Base-by-base conservation (phyloP, 2,888 invertebrate genomes). In the Panzeria rudis region DNA sequence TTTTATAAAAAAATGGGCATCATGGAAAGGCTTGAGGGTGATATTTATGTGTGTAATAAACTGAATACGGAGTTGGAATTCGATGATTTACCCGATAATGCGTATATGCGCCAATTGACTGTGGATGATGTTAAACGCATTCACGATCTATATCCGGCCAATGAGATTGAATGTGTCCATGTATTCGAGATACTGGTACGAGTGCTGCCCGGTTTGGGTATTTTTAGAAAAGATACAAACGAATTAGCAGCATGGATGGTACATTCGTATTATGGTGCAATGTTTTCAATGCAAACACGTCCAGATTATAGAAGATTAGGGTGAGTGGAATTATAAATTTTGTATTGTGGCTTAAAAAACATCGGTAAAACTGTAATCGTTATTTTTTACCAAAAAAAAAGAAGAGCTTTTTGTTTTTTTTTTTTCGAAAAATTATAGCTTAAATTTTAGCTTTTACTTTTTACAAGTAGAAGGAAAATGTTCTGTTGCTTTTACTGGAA, bases 211-310 rank as follows among this genome's bases (percentile, higher is more conserved):
- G 97, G 97, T 20, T 96, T 96, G 91, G 97, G 97, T 47, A 95
- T 97, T 86, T 97, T 97, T 92, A 95, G 94, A 89, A 88, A 91
- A 89, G 91, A 92, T 87, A 94, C 94, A 76, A 96, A 96, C 68
- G 95, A 95, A 89, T 93, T 97, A 86, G 97, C 97, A 44, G 97
- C 97, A 32, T 97, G 97, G 97, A 97, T 97, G 97, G 96, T 97
- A 64, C 97, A 97, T 92, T 97, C 97, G 23, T 97, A 97, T 93
- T 97, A 97, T 92, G 97, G 97, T 29, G 97, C 97, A 86, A 97
- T 97, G 97, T 97, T 97, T 93, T 97, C 97, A 69, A 97, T 97
- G 97, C 97, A 97, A 93, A 97, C 97, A 79, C 94, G 95, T 89
- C 96, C 96, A 68, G 95, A 96, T 92, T 95, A 95, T 92, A 94